phyloP scores from a whole-genome alignment of 64 coral and sea anemone species.

The Montipora foliosa region DNA sequence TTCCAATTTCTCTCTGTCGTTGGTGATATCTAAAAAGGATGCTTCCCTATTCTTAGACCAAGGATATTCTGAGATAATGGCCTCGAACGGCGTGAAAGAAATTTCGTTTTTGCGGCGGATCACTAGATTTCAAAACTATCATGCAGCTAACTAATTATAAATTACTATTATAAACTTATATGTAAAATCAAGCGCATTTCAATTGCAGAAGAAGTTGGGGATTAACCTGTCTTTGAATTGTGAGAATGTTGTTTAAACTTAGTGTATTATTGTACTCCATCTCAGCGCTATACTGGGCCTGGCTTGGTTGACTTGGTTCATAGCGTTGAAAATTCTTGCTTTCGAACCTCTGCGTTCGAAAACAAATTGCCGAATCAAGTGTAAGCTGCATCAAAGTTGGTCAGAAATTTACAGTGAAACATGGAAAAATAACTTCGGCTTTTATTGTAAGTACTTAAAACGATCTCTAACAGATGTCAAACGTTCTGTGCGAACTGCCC shows the following conservation, averaged over 20 bases:
- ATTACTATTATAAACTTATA: constrained; percentile 4
- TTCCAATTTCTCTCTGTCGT: background rate
- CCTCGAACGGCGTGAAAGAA: too few relatives aligned
- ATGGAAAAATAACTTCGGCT: background rate
- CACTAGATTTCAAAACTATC: constrained; percentile 21
- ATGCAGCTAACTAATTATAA: constrained; percentile 9
- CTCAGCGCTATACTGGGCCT: too few relatives aligned
- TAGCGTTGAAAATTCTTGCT: background rate
- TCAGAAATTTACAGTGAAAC: background rate
- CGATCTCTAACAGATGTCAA: background rate
- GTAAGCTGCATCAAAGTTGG: background rate
- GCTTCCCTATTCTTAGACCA: background rate
- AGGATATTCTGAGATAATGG: background rate
- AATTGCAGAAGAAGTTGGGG: constrained; percentile 47
- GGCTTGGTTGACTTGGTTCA: too few relatives aligned
- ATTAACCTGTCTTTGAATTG: constrained; percentile 1
- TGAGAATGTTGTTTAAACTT: constrained; percentile 35
- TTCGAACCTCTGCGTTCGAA: background rate
- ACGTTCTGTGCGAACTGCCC: background rate
- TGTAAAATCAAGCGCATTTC: constrained; percentile 35
- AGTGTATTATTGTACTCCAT: background rate
- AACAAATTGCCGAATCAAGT: background rate
- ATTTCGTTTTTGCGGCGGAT: background rate
- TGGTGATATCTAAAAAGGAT: too few relatives aligned
- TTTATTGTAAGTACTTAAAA: background rate